Base-by-base conservation (phyloP, 2,888 invertebrate genomes). In the Conomelus anceps region DNA sequence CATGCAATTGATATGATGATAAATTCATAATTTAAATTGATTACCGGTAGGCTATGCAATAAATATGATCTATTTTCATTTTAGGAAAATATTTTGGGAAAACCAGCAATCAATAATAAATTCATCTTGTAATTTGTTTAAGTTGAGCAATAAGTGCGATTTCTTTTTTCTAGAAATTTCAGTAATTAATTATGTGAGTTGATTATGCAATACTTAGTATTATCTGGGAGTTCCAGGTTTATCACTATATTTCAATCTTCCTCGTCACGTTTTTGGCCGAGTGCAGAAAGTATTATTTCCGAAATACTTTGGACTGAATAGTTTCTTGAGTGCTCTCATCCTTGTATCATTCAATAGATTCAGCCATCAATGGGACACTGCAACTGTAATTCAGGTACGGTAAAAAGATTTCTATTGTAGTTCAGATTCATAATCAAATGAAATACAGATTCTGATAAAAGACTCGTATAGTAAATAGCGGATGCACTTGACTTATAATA, bases 271-370 rank as follows among this genome's bases (percentile, higher is more conserved):
- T 91, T 98, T 98, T 93, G 98, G 98, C 0, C 96, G 96, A 91
- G 97, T 98, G 22, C 98, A 98, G 93, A 96, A 97, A 90, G 95
- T 97, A 84, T 94, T 98, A 90, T 98, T 98, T 93, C 98, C 98
- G 0, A 96, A 96, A 92, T 98, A 98, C 94, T 98, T 97, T 93
- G 95, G 96, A 22, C 94, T 97, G 92, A 98, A 97, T 93, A 95
- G 97, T 20, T 93, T 95, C 91, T 94, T 97, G 90, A 97, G 97
- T 92, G 94, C 97, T 86, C 94, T 95, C 84, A 97, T 96, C 0
- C 94, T 97, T 23, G 93, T 96, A 26, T 95, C 96, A 22, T 97
- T 96, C 93, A 94, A 95, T 92, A 94, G 95, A 91, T 95, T 95
- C 90, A 96, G 96, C 92, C 92, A 90, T 23, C 41, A 89, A 22